Evolutionary conservation across 1,140 invertebrate species (phyloP).

Genomic region (Pogonomyrmex barbatus): DNA sequence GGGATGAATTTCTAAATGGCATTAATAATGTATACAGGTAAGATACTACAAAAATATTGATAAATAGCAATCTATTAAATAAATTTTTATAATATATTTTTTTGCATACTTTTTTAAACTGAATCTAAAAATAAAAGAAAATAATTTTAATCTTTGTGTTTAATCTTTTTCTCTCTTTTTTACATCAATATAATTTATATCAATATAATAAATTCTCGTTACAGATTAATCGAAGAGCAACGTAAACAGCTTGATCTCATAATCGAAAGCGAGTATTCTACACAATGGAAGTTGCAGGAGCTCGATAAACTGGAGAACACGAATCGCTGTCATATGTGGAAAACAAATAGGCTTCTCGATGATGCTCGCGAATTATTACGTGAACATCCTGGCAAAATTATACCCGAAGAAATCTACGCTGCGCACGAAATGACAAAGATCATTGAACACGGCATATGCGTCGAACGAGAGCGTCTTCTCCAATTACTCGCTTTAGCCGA

Average conservation of each 20-base stretch:
- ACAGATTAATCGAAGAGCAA: slow-evolving; percentile 86
- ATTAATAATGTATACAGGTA: slow-evolving; percentile 86
- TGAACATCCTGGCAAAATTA: slow-evolving; percentile 89
- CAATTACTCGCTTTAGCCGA: slow-evolving; percentile 91
- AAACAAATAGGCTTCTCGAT: slow-evolving; percentile 86
- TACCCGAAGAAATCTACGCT: slow-evolving; percentile 89
- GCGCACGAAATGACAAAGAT: slow-evolving; percentile 89
- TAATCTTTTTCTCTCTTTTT: background rate
- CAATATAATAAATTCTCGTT: slow-evolving; percentile 33
- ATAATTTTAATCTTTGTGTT: background rate
- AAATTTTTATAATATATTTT: background rate
- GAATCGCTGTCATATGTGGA: slow-evolving; percentile 87
- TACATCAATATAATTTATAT: background rate
- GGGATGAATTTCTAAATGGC: slow-evolving; percentile 90
- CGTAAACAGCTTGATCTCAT: slow-evolving; percentile 87
- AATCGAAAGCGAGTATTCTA: slow-evolving; percentile 87
- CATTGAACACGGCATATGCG: slow-evolving; percentile 89
- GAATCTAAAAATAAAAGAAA: background rate
- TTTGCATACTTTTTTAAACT: background rate
- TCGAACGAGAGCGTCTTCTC: slow-evolving; percentile 91
- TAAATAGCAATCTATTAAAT: slow-evolving; percentile 12
- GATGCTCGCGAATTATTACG: slow-evolving; percentile 87
- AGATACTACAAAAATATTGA: slow-evolving; percentile 38
- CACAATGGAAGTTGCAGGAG: slow-evolving; percentile 88
- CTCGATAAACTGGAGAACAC: slow-evolving; percentile 89